Percentiles rank a stretch among this genome's conserved stretches.
These are phyloP conservation scores for Drosophila monieri DNA, from an alignment of 2,888 invertebrate species.

Conservation along the genomic window DNA sequence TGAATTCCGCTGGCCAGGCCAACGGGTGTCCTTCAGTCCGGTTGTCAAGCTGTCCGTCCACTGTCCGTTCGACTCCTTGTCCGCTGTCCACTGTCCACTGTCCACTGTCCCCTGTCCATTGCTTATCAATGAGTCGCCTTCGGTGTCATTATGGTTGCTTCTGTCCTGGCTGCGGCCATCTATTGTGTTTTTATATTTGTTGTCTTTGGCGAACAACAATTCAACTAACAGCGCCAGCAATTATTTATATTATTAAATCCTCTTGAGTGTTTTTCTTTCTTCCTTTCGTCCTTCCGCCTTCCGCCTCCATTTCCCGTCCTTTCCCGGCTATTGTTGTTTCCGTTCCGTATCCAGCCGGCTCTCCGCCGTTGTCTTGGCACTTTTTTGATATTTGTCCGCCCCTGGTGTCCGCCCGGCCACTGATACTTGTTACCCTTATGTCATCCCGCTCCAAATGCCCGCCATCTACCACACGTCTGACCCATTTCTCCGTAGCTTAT, in stretches of 20 bases:
- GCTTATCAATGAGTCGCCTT: slow-evolving; percentile 55
- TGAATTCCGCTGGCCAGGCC: slow-evolving; percentile 61
- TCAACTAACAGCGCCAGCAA: slow-evolving; percentile 74
- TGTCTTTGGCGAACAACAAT: slow-evolving; percentile 72
- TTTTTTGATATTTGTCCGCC: slow-evolving; percentile 39
- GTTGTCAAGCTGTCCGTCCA: slow-evolving; percentile 27
- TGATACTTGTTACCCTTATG: slow-evolving; percentile 44
- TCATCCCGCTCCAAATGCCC: slow-evolving; percentile 33
- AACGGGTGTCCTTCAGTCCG: slow-evolving; percentile 24
- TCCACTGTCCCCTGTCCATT: slow-evolving; percentile 28
- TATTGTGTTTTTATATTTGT: slow-evolving; percentile 76
- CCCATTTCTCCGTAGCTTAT: slow-evolving; percentile 70
- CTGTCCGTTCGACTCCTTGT: background rate
- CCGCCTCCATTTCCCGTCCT: slow-evolving; percentile 28
- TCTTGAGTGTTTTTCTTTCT: slow-evolving; percentile 62
- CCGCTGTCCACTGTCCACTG: slow-evolving; percentile 19
- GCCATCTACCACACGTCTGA: slow-evolving; percentile 54
- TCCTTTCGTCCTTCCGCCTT: background rate
- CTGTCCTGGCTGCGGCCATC: slow-evolving; percentile 49
- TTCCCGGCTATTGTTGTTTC: slow-evolving; percentile 51
- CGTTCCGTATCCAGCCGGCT: slow-evolving; percentile 24
- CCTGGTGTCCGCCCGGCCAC: slow-evolving; percentile 14
- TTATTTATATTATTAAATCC: slow-evolving; percentile 82
- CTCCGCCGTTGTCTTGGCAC: slow-evolving; percentile 40
- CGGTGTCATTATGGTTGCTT: slow-evolving; percentile 49